These are phyloP conservation scores for Girardia tigrina DNA, from an alignment of 2,888 invertebrate species.

Conservation along the genomic window DNA sequence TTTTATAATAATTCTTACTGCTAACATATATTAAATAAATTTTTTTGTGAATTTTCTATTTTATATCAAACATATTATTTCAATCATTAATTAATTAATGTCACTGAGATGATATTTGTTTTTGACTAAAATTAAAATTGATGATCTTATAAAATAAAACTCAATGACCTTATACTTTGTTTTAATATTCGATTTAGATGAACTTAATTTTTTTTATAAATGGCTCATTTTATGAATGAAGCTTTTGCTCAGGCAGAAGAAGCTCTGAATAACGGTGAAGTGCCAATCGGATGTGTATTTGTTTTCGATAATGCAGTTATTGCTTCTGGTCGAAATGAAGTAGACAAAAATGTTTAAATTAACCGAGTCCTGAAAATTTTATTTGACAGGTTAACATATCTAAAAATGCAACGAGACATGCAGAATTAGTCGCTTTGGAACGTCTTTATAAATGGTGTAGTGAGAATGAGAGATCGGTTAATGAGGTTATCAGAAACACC, in stretches of 20 bases:
- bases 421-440: slow-evolving; percentile 83
- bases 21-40: no score
- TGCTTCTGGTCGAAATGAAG: slow-evolving; percentile 71
- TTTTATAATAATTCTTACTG: no score
- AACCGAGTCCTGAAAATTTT: neutral
- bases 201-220: no score
- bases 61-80: no score
- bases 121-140: no score
- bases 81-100: no score
- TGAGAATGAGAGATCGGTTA: slow-evolving; percentile 51
- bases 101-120: no score
- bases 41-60: no score
- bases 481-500: slow-evolving; percentile 54
- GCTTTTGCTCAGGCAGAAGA: slow-evolving; percentile 56
- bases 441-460: slow-evolving; percentile 53
- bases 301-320: slow-evolving; percentile 59
- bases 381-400: slow-evolving; percentile 66
- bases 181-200: no score
- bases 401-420: slow-evolving; percentile 84
- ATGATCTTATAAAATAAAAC: no score
- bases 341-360: no score
- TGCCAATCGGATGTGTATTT: slow-evolving; percentile 91
- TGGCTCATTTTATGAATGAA: slow-evolving; percentile 12
- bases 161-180: no score
- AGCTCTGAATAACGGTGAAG: slow-evolving; percentile 69